phyloP scores from a whole-genome alignment of 2,888 invertebrate species.

The Melinaea marsaeus region DNA sequence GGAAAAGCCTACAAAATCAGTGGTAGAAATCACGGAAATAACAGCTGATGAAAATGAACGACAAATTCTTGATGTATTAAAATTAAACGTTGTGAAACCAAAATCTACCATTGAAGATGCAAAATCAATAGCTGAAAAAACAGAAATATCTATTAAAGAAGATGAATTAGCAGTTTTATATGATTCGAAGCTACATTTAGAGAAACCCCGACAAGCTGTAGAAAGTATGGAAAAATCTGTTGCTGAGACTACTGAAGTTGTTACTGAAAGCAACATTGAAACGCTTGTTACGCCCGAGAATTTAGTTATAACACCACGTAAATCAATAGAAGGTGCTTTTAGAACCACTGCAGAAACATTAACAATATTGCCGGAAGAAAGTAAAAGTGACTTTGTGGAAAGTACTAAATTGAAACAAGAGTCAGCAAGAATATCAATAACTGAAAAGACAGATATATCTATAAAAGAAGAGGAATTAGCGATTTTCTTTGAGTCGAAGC shows the following conservation, averaged over 20 bases:
- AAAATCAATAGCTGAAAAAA: conserved; percentile 23
- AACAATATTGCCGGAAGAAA: conserved; percentile 11
- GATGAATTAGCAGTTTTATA: conserved; percentile 29
- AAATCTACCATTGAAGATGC: conserved; percentile 8
- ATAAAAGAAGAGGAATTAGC: conserved; percentile 33
- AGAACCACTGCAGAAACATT: conserved; percentile 17
- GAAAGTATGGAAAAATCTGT: conserved; percentile 24
- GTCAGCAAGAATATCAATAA: not conserved
- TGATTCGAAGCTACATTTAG: conserved; percentile 18
- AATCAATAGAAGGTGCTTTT: conserved; percentile 15
- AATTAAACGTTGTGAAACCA: conserved; percentile 13
- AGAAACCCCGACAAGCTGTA: conserved; percentile 24
- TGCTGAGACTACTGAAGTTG: conserved; percentile 22
- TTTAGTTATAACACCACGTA: conserved; percentile 9
- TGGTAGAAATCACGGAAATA: conserved; percentile 33
- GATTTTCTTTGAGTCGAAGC: conserved; percentile 24
- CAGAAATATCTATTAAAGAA: conserved; percentile 37
- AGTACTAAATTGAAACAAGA: conserved; percentile 1
- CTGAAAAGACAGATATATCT: conserved; percentile 3
- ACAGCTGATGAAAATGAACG: conserved; percentile 26
- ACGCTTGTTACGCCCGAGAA: conserved; percentile 6
- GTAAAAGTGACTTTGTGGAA: conserved; percentile 6
- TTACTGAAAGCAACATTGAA: conserved; percentile 12
- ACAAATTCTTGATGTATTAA: conserved; percentile 19
- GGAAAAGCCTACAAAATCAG: conserved; percentile 33